Evolutionary conservation across 1,140 invertebrate species (phyloP).

Genomic region (Bombus huntii): DNA sequence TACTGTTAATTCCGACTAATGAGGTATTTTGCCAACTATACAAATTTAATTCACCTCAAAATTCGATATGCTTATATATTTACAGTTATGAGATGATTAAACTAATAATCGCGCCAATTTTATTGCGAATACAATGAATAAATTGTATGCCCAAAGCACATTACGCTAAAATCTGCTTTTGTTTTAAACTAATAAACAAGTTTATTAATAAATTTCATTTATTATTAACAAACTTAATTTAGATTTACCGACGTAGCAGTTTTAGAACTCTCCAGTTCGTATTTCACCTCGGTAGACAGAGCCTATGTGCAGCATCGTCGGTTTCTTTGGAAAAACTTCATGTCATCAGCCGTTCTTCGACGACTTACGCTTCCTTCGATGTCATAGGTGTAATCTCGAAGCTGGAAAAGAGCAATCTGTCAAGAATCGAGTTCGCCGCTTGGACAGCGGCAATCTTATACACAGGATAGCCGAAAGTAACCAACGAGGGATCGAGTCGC

Average conservation of each 20-base stretch:
- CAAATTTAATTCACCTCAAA: neutral
- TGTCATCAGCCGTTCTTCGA: neutral
- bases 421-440: neutral
- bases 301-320: neutral
- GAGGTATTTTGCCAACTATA: neutral
- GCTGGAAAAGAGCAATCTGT: conserved; percentile 20
- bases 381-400: conserved; percentile 11
- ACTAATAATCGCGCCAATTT: neutral
- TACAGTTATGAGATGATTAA: neutral
- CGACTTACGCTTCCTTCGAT: neutral
- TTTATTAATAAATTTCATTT: too few relatives aligned
- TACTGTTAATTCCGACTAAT: neutral
- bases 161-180: neutral
- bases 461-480: neutral
- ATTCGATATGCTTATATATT: neutral
- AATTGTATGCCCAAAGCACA: neutral
- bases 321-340: neutral
- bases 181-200: neutral
- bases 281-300: neutral
- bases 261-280: neutral
- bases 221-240: neutral
- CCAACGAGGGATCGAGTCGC: conserved; percentile 20
- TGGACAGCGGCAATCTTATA: conserved; percentile 9
- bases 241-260: neutral
- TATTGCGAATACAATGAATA: neutral